Evolutionary conservation across 2,797 vertebrate species (phyloP).

Genomic region (Acipenser transmontanus): DNA sequence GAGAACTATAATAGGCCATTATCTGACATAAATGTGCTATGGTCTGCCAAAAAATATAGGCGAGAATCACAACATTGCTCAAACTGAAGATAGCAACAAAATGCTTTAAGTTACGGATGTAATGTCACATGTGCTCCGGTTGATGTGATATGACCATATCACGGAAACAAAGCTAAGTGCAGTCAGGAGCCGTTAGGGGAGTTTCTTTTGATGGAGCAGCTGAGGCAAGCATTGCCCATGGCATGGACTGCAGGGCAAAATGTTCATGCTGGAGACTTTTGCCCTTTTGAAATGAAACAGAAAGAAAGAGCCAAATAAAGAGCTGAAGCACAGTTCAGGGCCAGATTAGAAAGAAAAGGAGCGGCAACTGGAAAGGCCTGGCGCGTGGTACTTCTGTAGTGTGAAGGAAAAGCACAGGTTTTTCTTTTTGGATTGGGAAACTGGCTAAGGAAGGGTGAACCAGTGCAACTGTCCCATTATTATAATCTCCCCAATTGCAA

Average conservation of each 20-base stretch:
- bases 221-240: constrained; percentile 82
- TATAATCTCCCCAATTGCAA: no score
- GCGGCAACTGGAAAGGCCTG: constrained; percentile 37
- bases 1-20: no score
- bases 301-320: constrained; percentile 27
- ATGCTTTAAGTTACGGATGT: constrained; percentile 79
- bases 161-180: constrained; percentile 93
- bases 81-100: constrained; percentile 73
- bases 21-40: no score
- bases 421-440: constrained; percentile 41
- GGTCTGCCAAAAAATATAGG: no score
- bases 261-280: constrained; percentile 69
- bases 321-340: constrained; percentile 34
- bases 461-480: background rate
- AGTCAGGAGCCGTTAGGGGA: constrained; percentile 90
- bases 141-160: constrained; percentile 92
- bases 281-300: constrained; percentile 86
- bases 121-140: constrained; percentile 79
- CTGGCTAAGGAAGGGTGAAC: constrained; percentile 33
- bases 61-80: no score
- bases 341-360: constrained; percentile 31
- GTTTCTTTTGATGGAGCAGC: constrained; percentile 83
- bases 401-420: constrained; percentile 59
- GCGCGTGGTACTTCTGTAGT: constrained; percentile 38
- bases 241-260: constrained; percentile 75